Evolutionary conservation across 2,888 invertebrate species (phyloP).

Genomic region (Conomelus anceps): DNA sequence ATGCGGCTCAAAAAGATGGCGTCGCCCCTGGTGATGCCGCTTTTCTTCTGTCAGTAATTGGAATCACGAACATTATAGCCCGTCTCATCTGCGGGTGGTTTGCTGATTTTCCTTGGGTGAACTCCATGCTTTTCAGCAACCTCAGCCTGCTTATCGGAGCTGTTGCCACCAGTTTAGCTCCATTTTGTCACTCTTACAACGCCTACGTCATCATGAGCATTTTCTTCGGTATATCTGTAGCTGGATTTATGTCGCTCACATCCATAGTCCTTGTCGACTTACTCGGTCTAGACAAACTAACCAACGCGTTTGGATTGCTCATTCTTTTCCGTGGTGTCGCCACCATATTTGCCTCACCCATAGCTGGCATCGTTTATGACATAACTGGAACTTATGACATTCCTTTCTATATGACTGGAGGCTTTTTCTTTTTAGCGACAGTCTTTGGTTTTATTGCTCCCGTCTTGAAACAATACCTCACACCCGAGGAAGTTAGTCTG

Average conservation of each 20-base stretch:
- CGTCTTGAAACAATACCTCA: conserved; percentile 52
- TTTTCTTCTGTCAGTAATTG: conserved; percentile 72
- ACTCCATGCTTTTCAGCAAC: conserved; percentile 89
- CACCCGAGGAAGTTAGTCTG: conserved; percentile 54
- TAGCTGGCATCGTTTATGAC: conserved; percentile 86
- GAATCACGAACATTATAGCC: conserved; percentile 91
- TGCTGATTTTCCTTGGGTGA: conserved; percentile 85
- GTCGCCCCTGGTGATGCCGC: conserved; percentile 66
- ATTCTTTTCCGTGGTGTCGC: conserved; percentile 94
- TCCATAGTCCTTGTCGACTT: conserved; percentile 96
- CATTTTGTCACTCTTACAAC: conserved; percentile 71
- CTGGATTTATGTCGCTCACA: conserved; percentile 94
- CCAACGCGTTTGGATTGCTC: conserved; percentile 93
- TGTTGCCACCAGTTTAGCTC: conserved; percentile 71
- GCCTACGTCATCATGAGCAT: conserved; percentile 74
- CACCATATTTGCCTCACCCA: conserved; percentile 76
- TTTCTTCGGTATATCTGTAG: conserved; percentile 90
- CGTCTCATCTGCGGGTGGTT: conserved; percentile 84
- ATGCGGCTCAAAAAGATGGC: conserved; percentile 58
- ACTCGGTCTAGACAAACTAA: conserved; percentile 88
- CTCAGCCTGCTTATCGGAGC: conserved; percentile 86
- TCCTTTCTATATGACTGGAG: conserved; percentile 89
- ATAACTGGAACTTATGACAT: conserved; percentile 73
- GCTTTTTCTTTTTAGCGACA: conserved; percentile 77
- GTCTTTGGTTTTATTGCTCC: conserved; percentile 78